Conservation (phyloP, 2,113 vertebrate genomes). For the Xyrauchen texanus region DNA sequence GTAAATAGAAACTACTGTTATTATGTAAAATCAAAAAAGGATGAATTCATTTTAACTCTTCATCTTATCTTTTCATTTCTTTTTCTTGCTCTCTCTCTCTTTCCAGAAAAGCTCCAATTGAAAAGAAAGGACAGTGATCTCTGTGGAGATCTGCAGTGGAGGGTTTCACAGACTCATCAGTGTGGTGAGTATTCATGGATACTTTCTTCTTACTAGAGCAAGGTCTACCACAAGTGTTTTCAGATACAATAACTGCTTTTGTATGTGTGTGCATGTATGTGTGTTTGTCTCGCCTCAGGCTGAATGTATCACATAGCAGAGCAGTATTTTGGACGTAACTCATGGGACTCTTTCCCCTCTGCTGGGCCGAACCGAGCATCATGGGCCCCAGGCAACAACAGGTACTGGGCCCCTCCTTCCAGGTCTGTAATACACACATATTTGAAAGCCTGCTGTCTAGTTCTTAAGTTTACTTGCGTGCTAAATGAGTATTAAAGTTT, state of each 20-base stretch:
- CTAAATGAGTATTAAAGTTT: too few relatives aligned
- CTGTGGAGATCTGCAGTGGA: constrained; percentile 54
- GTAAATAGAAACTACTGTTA: background rate
- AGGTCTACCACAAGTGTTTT: constrained; percentile 7
- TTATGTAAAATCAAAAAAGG: background rate
- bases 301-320: constrained; percentile 91
- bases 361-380: constrained; percentile 81
- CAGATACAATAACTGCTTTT: constrained; percentile 25
- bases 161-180: constrained; percentile 50
- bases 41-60: background rate
- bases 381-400: constrained; percentile 78
- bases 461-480: too few relatives aligned
- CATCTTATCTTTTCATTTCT: too few relatives aligned
- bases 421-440: constrained; percentile 71
- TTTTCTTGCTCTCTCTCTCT: constrained; percentile 5
- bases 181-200: constrained; percentile 43
- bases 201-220: constrained; percentile 11
- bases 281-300: constrained; percentile 70
- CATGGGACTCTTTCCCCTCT: constrained; percentile 84
- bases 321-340: constrained; percentile 84
- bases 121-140: constrained; percentile 43
- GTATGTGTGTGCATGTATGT: constrained; percentile 4
- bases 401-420: constrained; percentile 81
- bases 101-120: constrained; percentile 30
- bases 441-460: background rate